Evolutionary conservation across 2,888 invertebrate genomes (phyloP).

Genomic region (Parelbella ahira): DNA sequence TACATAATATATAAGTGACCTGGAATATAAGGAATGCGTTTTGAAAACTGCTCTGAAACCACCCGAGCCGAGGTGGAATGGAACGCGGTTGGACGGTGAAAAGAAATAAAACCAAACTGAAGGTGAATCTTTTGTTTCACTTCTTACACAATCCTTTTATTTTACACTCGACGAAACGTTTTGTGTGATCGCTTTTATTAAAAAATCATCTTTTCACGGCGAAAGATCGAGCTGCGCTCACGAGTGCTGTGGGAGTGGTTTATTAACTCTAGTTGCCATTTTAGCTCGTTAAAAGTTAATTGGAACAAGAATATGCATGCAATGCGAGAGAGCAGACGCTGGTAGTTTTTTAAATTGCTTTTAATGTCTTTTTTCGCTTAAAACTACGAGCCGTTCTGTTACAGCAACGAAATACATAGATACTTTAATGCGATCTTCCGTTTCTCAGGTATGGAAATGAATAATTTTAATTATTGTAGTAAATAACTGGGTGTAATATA

Average conservation of each 20-base stretch:
- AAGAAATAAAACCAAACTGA: constrained; percentile 12
- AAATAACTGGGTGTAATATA: no score
- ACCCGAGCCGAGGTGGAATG: constrained; percentile 4
- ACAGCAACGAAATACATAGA: no score
- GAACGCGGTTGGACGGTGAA: no score
- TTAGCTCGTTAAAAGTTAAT: constrained; percentile 23
- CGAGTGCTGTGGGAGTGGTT: constrained; percentile 1
- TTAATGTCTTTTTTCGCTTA: constrained; percentile 5
- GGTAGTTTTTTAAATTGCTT: background rate
- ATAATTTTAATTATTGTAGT: no score
- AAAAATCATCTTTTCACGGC: background rate
- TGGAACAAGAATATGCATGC: constrained; percentile 16
- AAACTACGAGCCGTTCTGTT: constrained; percentile 1
- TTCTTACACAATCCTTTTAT: constrained; percentile 3
- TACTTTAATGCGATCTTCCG: no score
- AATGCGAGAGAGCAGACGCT: background rate
- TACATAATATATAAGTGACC: constrained; percentile 9
- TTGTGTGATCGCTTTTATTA: constrained; percentile 6
- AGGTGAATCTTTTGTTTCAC: constrained; percentile 15
- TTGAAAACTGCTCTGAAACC: constrained; percentile 12
- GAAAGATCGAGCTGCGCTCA: no score
- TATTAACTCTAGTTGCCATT: constrained; percentile 7
- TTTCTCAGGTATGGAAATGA: no score
- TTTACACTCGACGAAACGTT: constrained; percentile 12
- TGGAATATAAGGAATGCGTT: constrained; percentile 15